These are phyloP conservation scores for Psittacus erithacus DNA, from an alignment of 2,113 vertebrate genomes.

Conservation along the genomic window DNA sequence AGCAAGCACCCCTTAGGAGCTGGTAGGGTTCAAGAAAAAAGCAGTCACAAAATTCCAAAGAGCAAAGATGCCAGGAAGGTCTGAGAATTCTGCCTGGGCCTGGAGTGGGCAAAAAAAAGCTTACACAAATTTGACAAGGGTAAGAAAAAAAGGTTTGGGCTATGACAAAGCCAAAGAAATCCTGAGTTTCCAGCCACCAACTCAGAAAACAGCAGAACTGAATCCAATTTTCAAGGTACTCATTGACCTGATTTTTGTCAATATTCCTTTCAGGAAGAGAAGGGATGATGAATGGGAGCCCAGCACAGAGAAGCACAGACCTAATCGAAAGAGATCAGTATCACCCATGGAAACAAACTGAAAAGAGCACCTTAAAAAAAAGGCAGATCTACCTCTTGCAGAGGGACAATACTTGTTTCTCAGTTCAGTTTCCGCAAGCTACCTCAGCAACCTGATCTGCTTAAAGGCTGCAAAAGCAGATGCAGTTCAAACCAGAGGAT, in stretches of 20 bases:
- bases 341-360: neutral
- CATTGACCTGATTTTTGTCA: neutral
- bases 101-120: neutral
- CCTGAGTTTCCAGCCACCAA: neutral
- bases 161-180: neutral
- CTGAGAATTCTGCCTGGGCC: neutral
- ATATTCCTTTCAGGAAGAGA: neutral
- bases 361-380: neutral
- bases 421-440: neutral
- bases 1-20: neutral
- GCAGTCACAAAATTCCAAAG: neutral
- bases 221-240: neutral
- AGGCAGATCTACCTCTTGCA: neutral
- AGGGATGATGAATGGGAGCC: neutral
- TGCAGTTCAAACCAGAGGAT: neutral
- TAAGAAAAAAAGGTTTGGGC: neutral
- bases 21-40: neutral
- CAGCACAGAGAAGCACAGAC: neutral
- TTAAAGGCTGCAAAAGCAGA: neutral
- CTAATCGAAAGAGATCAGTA: neutral
- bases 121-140: neutral
- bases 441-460: neutral
- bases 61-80: neutral
- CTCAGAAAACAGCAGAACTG: rapidly evolving
- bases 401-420: neutral